These are phyloP conservation scores for Actinia equina DNA, from an alignment of 64 coral and sea anemone species.

Conservation along the genomic window DNA sequence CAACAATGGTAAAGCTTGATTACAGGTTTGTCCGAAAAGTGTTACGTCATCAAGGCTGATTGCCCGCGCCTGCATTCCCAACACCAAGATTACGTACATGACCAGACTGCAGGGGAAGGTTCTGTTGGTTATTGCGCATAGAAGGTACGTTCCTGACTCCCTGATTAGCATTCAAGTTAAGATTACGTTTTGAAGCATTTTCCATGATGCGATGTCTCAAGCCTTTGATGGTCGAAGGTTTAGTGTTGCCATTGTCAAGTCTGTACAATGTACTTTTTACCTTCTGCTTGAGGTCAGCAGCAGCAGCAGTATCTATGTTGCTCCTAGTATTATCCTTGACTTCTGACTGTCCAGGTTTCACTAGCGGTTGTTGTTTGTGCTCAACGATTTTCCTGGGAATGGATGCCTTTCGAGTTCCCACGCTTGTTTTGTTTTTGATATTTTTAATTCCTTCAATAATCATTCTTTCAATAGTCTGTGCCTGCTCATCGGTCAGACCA, in stretches of 20 bases:
- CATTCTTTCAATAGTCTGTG: conserved; percentile 91
- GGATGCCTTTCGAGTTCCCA: conserved; percentile 37
- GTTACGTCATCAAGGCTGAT: conserved; percentile 23
- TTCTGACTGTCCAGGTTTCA: not conserved
- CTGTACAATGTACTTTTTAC: not conserved
- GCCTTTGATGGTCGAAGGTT: not conserved
- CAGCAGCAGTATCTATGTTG: not conserved
- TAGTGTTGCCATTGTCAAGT: not conserved
- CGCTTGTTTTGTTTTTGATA: conserved; percentile 61
- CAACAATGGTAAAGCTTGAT: not conserved
- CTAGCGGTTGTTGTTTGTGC: not conserved
- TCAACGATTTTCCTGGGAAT: conserved; percentile 36
- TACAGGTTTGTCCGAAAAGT: not conserved
- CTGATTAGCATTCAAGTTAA: not conserved
- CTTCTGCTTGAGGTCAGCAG: not conserved
- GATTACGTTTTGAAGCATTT: not conserved
- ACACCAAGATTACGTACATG: conserved; percentile 18
- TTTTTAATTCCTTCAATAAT: conserved; percentile 96
- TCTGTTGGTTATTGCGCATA: not conserved
- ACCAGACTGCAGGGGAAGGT: not conserved
- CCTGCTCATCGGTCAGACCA: conserved; percentile 90
- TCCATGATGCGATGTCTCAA: not conserved
- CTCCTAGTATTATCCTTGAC: not conserved
- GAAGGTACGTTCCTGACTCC: not conserved
- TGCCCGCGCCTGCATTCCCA: conserved; percentile 44